phyloP scores from a whole-genome alignment of 2,888 invertebrate genomes.

The Tenthredo livida region DNA sequence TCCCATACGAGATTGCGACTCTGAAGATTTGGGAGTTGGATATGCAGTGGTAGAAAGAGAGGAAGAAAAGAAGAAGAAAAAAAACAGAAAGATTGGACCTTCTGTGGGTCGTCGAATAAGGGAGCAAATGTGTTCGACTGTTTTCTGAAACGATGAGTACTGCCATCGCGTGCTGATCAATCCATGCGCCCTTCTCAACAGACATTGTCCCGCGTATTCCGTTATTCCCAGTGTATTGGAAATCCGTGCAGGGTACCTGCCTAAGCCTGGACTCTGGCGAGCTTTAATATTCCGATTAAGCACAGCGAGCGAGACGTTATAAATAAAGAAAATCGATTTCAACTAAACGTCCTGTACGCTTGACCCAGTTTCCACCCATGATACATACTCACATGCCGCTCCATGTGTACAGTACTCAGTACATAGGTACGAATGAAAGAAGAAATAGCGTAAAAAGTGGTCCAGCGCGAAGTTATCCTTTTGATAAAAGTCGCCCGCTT shows the following conservation, averaged over 20 bases:
- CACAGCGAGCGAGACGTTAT: not conserved
- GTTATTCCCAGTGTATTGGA: not conserved
- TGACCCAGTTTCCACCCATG: not conserved
- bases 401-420: not conserved
- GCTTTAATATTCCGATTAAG: slow-evolving; percentile 11
- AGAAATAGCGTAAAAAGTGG: not conserved
- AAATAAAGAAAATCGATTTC: slow-evolving; percentile 37
- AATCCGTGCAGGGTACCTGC: not conserved
- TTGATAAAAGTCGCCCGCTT: not conserved
- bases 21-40: not conserved
- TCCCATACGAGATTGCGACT: not conserved
- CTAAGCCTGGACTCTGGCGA: not conserved
- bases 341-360: slow-evolving; percentile 29
- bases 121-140: not conserved
- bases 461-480: not conserved
- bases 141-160: not conserved
- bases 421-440: not conserved
- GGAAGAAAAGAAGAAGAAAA: no score
- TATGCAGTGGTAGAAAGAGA: not conserved
- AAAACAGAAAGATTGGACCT: not conserved
- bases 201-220: not conserved
- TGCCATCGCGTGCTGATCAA: not conserved
- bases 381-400: not conserved
- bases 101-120: not conserved
- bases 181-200: not conserved